These are phyloP conservation scores for Anoplolepis gracilipes DNA, from an alignment of 1,140 invertebrate species.

Conservation along the genomic window DNA sequence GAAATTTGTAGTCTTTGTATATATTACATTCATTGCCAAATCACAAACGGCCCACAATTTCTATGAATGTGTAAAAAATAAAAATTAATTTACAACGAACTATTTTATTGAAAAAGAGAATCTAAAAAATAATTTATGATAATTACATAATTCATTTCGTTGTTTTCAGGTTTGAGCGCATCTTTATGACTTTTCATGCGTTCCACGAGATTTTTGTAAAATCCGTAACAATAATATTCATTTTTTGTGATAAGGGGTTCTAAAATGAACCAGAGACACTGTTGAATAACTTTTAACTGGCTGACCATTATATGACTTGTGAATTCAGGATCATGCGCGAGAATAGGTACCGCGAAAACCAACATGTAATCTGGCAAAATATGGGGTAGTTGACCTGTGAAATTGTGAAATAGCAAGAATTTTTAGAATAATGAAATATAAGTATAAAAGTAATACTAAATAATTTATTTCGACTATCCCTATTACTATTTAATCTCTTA, in stretches of 20 bases:
- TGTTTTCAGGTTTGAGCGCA: conserved; percentile 93
- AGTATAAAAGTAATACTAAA: background rate
- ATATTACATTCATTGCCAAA: conserved; percentile 95
- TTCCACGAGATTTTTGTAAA: conserved; percentile 97
- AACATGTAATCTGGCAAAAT: conserved; percentile 98
- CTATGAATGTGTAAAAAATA: conserved; percentile 86
- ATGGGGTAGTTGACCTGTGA: conserved; percentile 90
- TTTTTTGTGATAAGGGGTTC: conserved; percentile 97
- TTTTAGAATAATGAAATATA: conserved; percentile 2
- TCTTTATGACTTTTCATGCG: conserved; percentile 97
- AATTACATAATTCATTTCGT: conserved; percentile 92
- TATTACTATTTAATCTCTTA: conserved; percentile 75
- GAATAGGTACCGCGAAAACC: conserved; percentile 96
- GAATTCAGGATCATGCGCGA: conserved; percentile 96
- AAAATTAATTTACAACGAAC: background rate
- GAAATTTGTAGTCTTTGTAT: conserved; percentile 94
- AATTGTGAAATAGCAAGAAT: conserved; percentile 29
- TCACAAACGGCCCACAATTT: conserved; percentile 99
- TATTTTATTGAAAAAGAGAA: background rate
- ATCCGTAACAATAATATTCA: conserved; percentile 97
- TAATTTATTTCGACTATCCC: conserved; percentile 54
- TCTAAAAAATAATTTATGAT: conserved; percentile 8
- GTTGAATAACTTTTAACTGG: conserved; percentile 91
- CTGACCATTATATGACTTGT: conserved; percentile 90
- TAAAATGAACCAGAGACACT: conserved; percentile 97